Evolutionary conservation across 2,113 vertebrate genomes (phyloP), one percentile per base, ranked within the genome.

Genomic region (Herpailurus yagouaroundi): DNA sequence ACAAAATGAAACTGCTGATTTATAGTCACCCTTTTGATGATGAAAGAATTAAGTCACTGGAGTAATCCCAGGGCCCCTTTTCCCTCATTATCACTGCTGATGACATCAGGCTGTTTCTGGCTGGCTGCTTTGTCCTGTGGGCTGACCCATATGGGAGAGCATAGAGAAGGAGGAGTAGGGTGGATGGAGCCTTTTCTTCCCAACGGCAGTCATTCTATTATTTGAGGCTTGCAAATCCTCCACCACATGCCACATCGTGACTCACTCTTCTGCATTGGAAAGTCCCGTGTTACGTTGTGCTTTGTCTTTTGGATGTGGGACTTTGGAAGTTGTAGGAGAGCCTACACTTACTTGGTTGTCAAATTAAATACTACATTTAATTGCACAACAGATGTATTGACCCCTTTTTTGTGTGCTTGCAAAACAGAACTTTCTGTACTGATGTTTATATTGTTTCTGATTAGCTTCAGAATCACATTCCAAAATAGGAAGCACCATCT

Each of bases 201-300:
- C 57, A 31, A 50, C 10, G 57, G 18, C 38, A 63, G 57, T 36
- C 14, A 2, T 48, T 55, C 60, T 38, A 1, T 86, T 66, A 63
- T 89, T 71, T 63, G 79, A 63, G 77, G 74, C 87, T 90, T 71
- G 12, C 69, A 89, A 81, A 55, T 63, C 52, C 5, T 60, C 63
- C n/a, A 68, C 76, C 66, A 12, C 57, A 64, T 23, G 66, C 95
- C 71, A 71, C 52, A 50, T 74, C 9, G 36, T 84, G 95, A 95
- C 82, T 98, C 96, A 91, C 68, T 82, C 23, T 66, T 27, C 36
- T 94, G 89, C 95, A 88, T 60, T 83, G 94, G 96, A 96, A 98
- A 97, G 85, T 95, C 95, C 96, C 96, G 21, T 21, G 4, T 82
- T 66, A 14, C 57, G 5, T 48, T 64, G 38, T 55, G 57, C 89